Conservation (phyloP, 2,113 vertebrate species). For the Lepisosteus osseus region DNA sequence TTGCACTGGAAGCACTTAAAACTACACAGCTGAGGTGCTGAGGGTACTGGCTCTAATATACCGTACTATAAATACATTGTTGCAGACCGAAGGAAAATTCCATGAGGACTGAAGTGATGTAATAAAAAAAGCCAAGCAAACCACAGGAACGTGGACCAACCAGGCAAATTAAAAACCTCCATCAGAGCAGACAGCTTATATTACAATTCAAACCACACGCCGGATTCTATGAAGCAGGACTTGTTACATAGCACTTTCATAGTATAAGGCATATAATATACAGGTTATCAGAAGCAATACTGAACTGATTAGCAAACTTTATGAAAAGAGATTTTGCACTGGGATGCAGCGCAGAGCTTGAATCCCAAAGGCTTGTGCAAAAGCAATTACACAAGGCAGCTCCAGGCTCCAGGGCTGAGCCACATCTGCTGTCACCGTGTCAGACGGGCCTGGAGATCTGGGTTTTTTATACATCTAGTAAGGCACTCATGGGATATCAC, state of each 20-base stretch:
- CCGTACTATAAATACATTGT: neutral
- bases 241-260: slow-evolving; percentile 26
- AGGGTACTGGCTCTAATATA: neutral
- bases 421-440: too few relatives aligned
- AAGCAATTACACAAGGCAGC: neutral
- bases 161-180: neutral
- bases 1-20: neutral
- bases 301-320: neutral
- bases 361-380: neutral
- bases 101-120: slow-evolving; percentile 4
- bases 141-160: neutral
- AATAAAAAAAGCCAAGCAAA: neutral
- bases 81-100: slow-evolving; percentile 18
- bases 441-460: too few relatives aligned
- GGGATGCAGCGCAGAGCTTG: neutral
- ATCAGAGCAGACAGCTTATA: neutral
- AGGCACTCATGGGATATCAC: too few relatives aligned
- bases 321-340: neutral
- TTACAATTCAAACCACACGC: slow-evolving; percentile 11
- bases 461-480: too few relatives aligned
- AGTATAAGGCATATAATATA: neutral
- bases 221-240: neutral
- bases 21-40: too few relatives aligned
- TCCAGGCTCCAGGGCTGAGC: too few relatives aligned
- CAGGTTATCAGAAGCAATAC: neutral